Conservation (phyloP, 2,113 vertebrate genomes). For the Poeciliopsis turrubarensis region DNA sequence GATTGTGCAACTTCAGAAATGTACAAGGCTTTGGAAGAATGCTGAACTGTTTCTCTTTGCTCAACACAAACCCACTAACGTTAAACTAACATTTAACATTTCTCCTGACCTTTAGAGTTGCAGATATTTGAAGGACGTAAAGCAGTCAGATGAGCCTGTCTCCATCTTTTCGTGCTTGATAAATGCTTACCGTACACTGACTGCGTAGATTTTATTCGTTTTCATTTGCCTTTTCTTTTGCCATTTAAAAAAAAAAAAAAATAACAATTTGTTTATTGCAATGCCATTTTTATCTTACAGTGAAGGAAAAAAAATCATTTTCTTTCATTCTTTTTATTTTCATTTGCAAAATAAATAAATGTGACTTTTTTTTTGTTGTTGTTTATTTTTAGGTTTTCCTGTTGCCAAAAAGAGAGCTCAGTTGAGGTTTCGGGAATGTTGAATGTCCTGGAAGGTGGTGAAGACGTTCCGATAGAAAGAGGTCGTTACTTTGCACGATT, state of each 20-base stretch:
- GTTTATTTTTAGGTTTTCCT: no score
- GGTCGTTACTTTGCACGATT: not conserved
- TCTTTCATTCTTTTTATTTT: not conserved
- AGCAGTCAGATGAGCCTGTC: conserved; percentile 1
- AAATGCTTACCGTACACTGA: no score
- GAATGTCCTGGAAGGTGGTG: no score
- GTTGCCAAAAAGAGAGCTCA: no score
- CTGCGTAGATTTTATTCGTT: no score
- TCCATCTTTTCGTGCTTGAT: not conserved
- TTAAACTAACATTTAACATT: not conserved
- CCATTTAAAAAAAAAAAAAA: not conserved
- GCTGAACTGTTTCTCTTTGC: conserved; percentile 3
- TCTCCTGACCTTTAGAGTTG: not conserved
- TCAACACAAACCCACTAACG: not conserved
- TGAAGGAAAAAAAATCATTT: not conserved
- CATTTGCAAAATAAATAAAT: not conserved
- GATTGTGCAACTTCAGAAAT: conserved; percentile 21
- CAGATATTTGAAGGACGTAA: not conserved
- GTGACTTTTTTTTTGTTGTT: not conserved
- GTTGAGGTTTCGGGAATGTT: no score
- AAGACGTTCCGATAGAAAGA: no score
- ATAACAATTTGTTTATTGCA: not conserved
- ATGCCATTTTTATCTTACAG: not conserved
- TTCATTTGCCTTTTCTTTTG: no score
- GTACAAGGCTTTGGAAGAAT: conserved; percentile 3